Conservation (phyloP, 2,888 invertebrate genomes). For the Chouioia cunea region DNA sequence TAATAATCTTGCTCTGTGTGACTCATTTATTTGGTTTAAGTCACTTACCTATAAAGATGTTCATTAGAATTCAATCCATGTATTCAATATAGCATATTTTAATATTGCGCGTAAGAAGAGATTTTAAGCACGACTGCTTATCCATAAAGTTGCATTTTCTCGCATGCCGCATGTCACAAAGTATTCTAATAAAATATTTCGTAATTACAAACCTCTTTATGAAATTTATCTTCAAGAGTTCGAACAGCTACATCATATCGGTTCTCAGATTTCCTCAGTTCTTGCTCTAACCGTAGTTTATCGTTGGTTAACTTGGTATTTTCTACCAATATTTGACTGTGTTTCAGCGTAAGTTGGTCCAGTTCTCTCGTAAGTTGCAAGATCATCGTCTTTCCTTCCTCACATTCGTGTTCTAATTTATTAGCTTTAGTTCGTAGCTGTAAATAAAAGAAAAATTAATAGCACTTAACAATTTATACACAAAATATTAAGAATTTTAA, state of each 20-base stretch:
- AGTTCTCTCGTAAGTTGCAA: conserved; percentile 76
- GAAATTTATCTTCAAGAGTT: conserved; percentile 62
- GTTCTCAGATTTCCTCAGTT: conserved; percentile 70
- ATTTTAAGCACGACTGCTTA: conserved; percentile 11
- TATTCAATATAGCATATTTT: conserved; percentile 14
- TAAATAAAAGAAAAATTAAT: conserved; percentile 7
- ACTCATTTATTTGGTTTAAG: conserved; percentile 70
- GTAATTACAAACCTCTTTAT: conserved; percentile 58
- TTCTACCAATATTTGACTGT: conserved; percentile 81
- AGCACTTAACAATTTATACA: not conserved
- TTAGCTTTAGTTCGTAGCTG: conserved; percentile 52
- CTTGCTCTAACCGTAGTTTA: conserved; percentile 76
- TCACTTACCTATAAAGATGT: conserved; percentile 59
- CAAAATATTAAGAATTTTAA: conserved; percentile 8
- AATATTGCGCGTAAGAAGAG: conserved; percentile 7
- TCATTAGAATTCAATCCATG: not conserved
- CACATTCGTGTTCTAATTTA: conserved; percentile 63
- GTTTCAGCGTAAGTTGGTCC: conserved; percentile 80
- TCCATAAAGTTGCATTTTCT: too few species aligned
- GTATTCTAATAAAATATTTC: too few species aligned
- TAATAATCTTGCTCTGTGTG: conserved; percentile 67
- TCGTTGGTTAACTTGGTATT: conserved; percentile 81
- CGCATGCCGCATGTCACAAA: too few species aligned
- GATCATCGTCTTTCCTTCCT: conserved; percentile 69
- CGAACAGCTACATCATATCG: conserved; percentile 59